Evolutionary conservation across 2,888 invertebrate genomes (phyloP), one percentile per base, ranked within the genome.

Genomic region (Sycophila texana): DNA sequence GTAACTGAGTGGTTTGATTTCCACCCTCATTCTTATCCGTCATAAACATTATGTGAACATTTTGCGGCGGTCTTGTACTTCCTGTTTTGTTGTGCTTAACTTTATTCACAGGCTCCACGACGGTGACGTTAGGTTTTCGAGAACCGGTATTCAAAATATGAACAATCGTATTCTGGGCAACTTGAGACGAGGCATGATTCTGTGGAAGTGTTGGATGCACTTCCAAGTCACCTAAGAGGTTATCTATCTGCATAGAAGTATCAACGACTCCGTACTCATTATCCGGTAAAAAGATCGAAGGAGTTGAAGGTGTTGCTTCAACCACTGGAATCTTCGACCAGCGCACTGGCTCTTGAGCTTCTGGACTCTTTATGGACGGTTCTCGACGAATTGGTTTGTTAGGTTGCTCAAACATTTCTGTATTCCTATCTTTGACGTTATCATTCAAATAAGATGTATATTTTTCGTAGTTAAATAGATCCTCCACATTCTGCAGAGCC

Each of bases 31-130:
- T 84, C 4, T 88, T 83, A 47, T 86, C 82, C 0, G 85, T 83
- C 71, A 86, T 86, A 60, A 89, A 89, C 82, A 87, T 86, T 77
- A 90, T 87, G 58, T 90, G 89, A 55, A 90, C 88, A 65, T 89
- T 89, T 4, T 86, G 87, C 4, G 81, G 82, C 5, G 84, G 84
- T 30, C 72, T 76, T 7, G 78, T 80, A 55, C 66, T 67, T 2
- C 22, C 74, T 0, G 68, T 66, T 61, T 74, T 82, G 5, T 71
- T 82, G 1, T 30, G 30, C 51, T 79, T 79, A 13, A 70, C 16
- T 18, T 82, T 76, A 13, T 74, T 81, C 2, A 10, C 39, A 39
- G 26, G 30, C 30, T 79, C 76, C 0, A 30, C 49, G 7, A 75
- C 79, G 0, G 88, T 87, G 0, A 85, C 83, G 22, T 88, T 87